phyloP scores from a whole-genome alignment of 1,140 invertebrate genomes.

The Orchesella cincta region DNA sequence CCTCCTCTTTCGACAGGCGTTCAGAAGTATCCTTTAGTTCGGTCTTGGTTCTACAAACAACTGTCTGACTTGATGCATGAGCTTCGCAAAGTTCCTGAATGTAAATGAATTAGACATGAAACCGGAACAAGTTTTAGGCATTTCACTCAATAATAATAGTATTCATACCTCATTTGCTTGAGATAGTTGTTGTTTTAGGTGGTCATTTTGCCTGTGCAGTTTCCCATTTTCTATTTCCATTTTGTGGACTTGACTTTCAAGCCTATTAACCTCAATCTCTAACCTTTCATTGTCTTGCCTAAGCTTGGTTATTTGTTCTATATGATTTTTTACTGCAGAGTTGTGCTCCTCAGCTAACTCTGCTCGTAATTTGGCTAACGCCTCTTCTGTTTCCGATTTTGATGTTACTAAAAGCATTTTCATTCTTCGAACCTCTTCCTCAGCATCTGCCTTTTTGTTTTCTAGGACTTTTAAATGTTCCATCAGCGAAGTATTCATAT shows the following conservation, averaged over 20 bases:
- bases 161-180: slow-evolving; percentile 30
- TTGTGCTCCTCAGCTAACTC: slow-evolving; percentile 41
- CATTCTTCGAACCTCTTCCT: slow-evolving; percentile 43
- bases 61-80: slow-evolving; percentile 31
- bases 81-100: slow-evolving; percentile 38
- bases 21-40: slow-evolving; percentile 46
- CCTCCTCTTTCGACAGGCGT: slow-evolving; percentile 42
- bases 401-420: slow-evolving; percentile 31
- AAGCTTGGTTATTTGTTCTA: slow-evolving; percentile 26
- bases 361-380: slow-evolving; percentile 24
- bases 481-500: slow-evolving; percentile 43
- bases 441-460: slow-evolving; percentile 45
- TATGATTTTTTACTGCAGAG: slow-evolving; percentile 6
- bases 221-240: slow-evolving; percentile 39
- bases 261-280: slow-evolving; percentile 11
- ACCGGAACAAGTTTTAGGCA: too few species aligned
- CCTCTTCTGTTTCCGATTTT: slow-evolving; percentile 42
- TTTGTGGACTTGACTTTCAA: not conserved
- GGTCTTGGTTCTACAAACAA: slow-evolving; percentile 34
- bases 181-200: slow-evolving; percentile 30
- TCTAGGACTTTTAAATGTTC: slow-evolving; percentile 43
- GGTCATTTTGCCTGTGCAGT: slow-evolving; percentile 38
- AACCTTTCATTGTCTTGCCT: slow-evolving; percentile 37
- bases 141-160: too few species aligned
- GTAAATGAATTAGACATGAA: too few species aligned